Conservation (phyloP, 2,888 invertebrate species). For the Scaptomyza caliginosa region DNA sequence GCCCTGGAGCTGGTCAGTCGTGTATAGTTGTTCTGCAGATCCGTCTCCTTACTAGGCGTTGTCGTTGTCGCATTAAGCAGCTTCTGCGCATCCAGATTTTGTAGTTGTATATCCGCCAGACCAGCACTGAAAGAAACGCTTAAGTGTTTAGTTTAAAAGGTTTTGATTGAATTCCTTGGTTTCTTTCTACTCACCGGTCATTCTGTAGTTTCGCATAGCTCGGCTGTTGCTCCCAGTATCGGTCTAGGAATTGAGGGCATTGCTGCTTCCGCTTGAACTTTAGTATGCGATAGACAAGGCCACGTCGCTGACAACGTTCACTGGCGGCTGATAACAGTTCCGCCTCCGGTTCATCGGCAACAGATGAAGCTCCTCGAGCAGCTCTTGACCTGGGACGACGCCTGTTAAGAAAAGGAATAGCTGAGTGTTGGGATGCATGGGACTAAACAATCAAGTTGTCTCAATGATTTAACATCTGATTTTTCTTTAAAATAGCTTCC, state of each 20-base stretch:
- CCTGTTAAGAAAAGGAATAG: conserved; percentile 54
- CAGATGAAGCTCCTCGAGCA: conserved; percentile 2
- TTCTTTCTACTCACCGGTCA: conserved; percentile 39
- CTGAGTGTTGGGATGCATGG: too few relatives aligned
- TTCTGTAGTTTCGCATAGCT: conserved; percentile 81
- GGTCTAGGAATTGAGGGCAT: conserved; percentile 81
- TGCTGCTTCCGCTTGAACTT: conserved; percentile 61
- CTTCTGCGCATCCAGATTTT: conserved; percentile 87
- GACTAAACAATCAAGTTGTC: too few relatives aligned
- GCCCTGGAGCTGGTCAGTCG: conserved; percentile 85
- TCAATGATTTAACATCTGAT: too few relatives aligned
- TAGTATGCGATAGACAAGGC: conserved; percentile 65
- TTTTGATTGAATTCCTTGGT: not conserved
- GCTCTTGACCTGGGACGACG: conserved; percentile 49
- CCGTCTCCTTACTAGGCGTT: conserved; percentile 77
- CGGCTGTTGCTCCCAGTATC: conserved; percentile 80
- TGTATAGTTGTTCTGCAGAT: conserved; percentile 60
- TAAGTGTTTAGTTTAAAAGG: not conserved
- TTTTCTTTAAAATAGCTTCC: not conserved
- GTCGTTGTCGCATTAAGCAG: conserved; percentile 81
- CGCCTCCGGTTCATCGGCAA: conserved; percentile 71
- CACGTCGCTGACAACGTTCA: conserved; percentile 61
- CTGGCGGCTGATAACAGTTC: conserved; percentile 78
- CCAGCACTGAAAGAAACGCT: conserved; percentile 81
- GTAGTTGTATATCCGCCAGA: conserved; percentile 85